Evolutionary conservation across 2,888 invertebrate species (phyloP), one percentile per base, ranked within the genome.

Genomic region (Oxyteleia sp.): DNA sequence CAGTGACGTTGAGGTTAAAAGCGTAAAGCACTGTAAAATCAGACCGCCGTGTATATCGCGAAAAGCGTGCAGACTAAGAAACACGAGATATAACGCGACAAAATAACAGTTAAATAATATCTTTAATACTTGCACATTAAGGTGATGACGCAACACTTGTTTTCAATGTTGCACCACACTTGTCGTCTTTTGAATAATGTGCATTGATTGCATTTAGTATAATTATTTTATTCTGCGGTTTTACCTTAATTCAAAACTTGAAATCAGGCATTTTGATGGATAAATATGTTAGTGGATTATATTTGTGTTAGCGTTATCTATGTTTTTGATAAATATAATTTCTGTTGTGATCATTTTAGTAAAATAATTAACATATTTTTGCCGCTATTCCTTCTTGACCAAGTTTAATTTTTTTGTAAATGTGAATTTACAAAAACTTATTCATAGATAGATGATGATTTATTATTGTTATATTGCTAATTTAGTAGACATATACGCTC

Each of bases 21-120:
- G 91, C 88, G 89, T 90, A 90, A 91, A 89, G 91, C 88, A 88
- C 87, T 88, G 89, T 90, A 90, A 90, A 91, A 91, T 88, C 89
- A 88, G 88, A 85, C 86, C 87, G 86, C 84, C 88, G 87, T 88
- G 87, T 88, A 69, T 66, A 59, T 78, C 16, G 69, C 57, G 74
- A 66, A 49, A 59, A 78, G 63, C 57, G 16, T 38, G 29, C 26
- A 61, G 18, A 80, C 64, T 75, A 49, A 26, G 55, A 61, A 63
- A 68, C 57, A 55, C 20, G 41, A 55, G 55, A 53, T 51, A 69
- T 63, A 41, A 59, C 51, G 43, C 16, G 47, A 18, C 41, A 26
- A 57, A 80, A 72, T 72, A 80, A 74, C 35, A 45, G 66, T 51
- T 57, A 23, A 35, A 59, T 47, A 64, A 51, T 51, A 57, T 49